Evolutionary conservation across 2,797 vertebrate genomes (phyloP).

Genomic region (Hozukius guyotensis): DNA sequence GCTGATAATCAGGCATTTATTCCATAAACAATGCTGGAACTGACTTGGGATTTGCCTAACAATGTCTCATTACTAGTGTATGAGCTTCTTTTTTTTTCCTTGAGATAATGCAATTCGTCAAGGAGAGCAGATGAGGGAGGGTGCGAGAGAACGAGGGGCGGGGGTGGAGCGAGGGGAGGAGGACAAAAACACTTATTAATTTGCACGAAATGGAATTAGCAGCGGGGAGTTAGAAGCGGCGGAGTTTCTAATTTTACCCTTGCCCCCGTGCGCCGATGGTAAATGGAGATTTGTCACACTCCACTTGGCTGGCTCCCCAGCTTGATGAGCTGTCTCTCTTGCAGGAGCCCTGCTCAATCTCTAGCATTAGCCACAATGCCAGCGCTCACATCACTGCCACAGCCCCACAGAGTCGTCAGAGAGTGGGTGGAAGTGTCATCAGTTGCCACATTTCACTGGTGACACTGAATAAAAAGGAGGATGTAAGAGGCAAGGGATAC

Average conservation of each 20-base stretch:
- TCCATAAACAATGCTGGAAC: constrained; percentile 83
- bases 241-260: constrained; percentile 86
- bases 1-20: constrained; percentile 85
- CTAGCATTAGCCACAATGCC: constrained; percentile 66
- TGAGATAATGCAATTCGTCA: constrained; percentile 83
- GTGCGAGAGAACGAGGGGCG: constrained; percentile 48
- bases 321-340: constrained; percentile 82
- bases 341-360: constrained; percentile 65
- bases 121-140: constrained; percentile 77
- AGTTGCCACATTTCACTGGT: constrained; percentile 76
- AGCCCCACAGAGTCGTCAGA: constrained; percentile 49
- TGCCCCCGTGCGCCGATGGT: constrained; percentile 80
- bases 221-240: constrained; percentile 80
- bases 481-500: constrained; percentile 33
- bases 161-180: constrained; percentile 63
- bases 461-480: constrained; percentile 66
- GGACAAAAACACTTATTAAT: constrained; percentile 86
- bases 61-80: constrained; percentile 85
- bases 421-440: constrained; percentile 72
- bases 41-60: constrained; percentile 85
- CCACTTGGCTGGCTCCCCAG: constrained; percentile 83
- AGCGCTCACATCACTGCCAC: constrained; percentile 62
- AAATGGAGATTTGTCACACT: constrained; percentile 90
- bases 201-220: constrained; percentile 89
- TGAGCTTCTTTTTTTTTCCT: constrained; percentile 74